Percentiles rank a stretch among this genome's conserved stretches.
These are phyloP conservation scores for Hirtodrosophila cameraria DNA, from an alignment of 2,888 invertebrate genomes.

Conservation along the genomic window DNA sequence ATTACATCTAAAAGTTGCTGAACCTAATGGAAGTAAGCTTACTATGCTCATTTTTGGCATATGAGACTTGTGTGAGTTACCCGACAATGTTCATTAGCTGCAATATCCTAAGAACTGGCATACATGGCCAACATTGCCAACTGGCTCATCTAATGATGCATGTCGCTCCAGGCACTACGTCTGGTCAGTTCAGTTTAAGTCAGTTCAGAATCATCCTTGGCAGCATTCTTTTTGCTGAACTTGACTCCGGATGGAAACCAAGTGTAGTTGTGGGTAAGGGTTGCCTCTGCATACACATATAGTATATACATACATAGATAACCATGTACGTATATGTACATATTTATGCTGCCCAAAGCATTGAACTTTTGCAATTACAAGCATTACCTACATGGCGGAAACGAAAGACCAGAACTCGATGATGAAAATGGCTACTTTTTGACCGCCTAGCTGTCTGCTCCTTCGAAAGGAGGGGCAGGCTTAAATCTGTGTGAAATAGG, in stretches of 20 bases:
- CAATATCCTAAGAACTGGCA: conserved; percentile 26
- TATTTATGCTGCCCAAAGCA: conserved; percentile 40
- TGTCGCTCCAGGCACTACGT: conserved; percentile 31
- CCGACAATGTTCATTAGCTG: conserved; percentile 27
- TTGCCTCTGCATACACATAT: too few species aligned
- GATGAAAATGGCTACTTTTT: conserved; percentile 56
- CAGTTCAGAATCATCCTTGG: conserved; percentile 40
- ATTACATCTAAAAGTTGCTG: conserved; percentile 11
- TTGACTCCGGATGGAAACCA: conserved; percentile 14
- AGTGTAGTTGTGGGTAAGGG: neutral
- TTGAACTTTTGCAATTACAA: conserved; percentile 72
- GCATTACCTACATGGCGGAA: conserved; percentile 52
- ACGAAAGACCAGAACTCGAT: conserved; percentile 49
- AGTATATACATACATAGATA: too few species aligned
- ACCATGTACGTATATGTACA: neutral
- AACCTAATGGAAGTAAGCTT: conserved; percentile 9
- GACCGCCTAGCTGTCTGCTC: conserved; percentile 17
- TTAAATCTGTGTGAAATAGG: conserved; percentile 64
- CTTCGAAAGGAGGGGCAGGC: conserved; percentile 23
- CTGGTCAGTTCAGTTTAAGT: conserved; percentile 35
- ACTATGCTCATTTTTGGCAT: conserved; percentile 23
- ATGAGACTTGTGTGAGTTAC: conserved; percentile 7
- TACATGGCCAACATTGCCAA: conserved; percentile 29
- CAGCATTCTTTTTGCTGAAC: conserved; percentile 43
- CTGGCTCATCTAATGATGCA: conserved; percentile 46